Percentiles rank a stretch among this genome's conserved stretches.
Conservation (phyloP, 2,113 vertebrate species). For the Romanogobio albipinnatus region DNA sequence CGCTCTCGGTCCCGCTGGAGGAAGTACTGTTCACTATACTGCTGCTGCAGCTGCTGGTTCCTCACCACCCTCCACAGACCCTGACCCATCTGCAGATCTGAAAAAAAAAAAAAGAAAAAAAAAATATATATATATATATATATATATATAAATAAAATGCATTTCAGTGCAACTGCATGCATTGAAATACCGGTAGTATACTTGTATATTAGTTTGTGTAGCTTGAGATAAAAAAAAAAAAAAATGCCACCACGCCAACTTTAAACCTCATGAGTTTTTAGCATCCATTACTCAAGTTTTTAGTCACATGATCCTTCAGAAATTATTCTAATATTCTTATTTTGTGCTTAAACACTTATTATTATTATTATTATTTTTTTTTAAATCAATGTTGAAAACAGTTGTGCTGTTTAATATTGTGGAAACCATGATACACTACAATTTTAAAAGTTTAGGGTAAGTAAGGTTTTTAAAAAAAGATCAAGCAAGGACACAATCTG, state of each 20-base stretch:
- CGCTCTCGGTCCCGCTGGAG: constrained; percentile 79
- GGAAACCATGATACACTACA: too few relatives aligned
- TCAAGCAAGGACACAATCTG: too few relatives aligned
- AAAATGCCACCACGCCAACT: too few relatives aligned
- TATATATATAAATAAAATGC: background rate
- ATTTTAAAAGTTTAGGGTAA: too few relatives aligned
- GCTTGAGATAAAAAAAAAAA: background rate
- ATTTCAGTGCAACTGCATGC: background rate
- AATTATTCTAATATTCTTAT: background rate
- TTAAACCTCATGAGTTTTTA: too few relatives aligned
- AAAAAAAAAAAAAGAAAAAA: background rate
- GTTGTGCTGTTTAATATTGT: too few relatives aligned
- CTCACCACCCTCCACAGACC: constrained; percentile 95
- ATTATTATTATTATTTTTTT: background rate
- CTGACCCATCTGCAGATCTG: constrained; percentile 95
- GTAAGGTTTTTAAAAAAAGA: too few relatives aligned
- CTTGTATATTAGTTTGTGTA: background rate
- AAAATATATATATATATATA: too few relatives aligned
- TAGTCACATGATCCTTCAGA: background rate
- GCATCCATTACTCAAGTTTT: background rate
- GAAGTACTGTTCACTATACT: constrained; percentile 81
- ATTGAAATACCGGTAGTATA: background rate
- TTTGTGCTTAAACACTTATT: background rate
- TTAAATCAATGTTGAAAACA: background rate
- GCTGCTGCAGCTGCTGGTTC: constrained; percentile 93